Evolutionary conservation across 2,113 vertebrate genomes (phyloP).

Genomic region (Gadus macrocephalus): DNA sequence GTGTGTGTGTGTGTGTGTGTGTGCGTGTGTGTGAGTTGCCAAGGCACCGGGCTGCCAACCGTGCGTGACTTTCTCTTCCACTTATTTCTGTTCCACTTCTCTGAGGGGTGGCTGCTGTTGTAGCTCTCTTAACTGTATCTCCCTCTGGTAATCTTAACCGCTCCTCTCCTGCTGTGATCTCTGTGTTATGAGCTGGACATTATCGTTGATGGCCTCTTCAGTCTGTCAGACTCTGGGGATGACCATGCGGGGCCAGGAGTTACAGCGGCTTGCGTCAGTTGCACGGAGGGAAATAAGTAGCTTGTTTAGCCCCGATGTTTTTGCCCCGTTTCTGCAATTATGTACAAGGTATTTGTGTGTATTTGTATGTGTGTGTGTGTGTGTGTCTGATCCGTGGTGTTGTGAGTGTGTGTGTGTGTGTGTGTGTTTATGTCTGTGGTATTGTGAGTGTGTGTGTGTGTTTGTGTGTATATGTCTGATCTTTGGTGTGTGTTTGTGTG

Average conservation of each 20-base stretch:
- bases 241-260: background rate
- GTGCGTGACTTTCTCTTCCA: too few species aligned
- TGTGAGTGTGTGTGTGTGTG: too few species aligned
- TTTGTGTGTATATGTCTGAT: too few species aligned
- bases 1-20: constrained; percentile 14
- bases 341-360: background rate
- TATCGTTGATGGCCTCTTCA: too few species aligned
- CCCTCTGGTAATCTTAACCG: background rate
- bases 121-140: background rate
- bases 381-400: too few species aligned
- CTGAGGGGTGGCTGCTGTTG: background rate
- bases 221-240: too few species aligned
- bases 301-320: background rate
- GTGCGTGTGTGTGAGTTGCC: background rate
- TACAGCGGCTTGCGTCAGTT: background rate
- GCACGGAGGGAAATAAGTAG: background rate
- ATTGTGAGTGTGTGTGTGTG: too few species aligned
- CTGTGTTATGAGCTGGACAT: too few species aligned
- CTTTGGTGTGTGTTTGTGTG: too few species aligned
- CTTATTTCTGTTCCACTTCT: background rate
- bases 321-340: background rate
- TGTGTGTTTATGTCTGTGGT: background rate
- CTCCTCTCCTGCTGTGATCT: too few species aligned
- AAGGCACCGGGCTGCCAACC: too few species aligned
- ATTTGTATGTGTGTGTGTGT: background rate